phyloP scores from a whole-genome alignment of 2,888 invertebrate species.

The Leptopilina syphax region DNA sequence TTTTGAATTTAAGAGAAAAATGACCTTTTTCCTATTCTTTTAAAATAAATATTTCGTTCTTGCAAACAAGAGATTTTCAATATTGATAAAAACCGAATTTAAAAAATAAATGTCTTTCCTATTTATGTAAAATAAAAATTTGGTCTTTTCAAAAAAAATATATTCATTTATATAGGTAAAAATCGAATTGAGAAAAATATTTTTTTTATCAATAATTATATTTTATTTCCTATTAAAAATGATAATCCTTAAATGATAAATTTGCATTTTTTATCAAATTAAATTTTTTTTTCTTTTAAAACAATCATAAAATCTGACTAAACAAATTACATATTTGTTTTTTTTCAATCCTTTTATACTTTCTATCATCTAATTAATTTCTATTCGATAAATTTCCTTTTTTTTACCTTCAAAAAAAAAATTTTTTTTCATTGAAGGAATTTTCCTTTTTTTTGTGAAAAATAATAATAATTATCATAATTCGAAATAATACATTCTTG shows the following conservation, averaged over 20 bases:
- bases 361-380: constrained; percentile 5
- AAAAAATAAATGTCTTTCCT: too few species aligned
- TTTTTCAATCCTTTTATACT: not conserved
- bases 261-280: too few species aligned
- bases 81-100: too few species aligned
- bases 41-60: too few species aligned
- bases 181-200: not conserved
- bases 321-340: not conserved
- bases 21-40: too few species aligned
- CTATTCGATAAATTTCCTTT: not conserved
- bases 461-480: not conserved
- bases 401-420: constrained; percentile 1
- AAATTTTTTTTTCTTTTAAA: not conserved
- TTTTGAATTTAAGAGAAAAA: too few species aligned
- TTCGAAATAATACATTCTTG: not conserved
- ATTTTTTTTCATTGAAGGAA: not conserved
- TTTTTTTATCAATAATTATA: constrained; percentile 62
- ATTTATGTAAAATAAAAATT: too few species aligned
- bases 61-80: too few species aligned
- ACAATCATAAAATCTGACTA: constrained; percentile 10
- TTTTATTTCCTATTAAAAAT: constrained; percentile 72
- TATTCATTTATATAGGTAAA: too few species aligned
- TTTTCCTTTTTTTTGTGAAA: not conserved
- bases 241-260: constrained; percentile 59
- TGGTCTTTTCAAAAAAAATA: too few species aligned